Conservation (phyloP, 2,888 invertebrate genomes). For the Thymelicus lineola region DNA sequence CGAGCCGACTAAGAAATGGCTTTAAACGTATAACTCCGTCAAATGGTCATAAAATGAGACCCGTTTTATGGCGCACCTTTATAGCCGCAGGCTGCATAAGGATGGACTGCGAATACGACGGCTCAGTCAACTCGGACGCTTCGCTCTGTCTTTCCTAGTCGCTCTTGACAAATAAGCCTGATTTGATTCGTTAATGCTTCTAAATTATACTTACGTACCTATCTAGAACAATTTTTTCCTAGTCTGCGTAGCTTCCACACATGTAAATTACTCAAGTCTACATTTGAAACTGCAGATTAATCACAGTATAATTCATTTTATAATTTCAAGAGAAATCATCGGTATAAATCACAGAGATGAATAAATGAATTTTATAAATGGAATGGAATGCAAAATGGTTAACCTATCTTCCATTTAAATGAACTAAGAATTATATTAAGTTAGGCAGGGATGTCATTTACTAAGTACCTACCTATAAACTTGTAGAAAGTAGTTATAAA, state of each 20-base stretch:
- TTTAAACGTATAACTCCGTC: constrained; percentile 82
- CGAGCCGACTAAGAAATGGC: constrained; percentile 72
- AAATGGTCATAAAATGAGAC: constrained; percentile 82
- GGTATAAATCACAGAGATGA: too few species aligned
- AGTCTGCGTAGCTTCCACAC: background rate
- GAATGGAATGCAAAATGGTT: too few species aligned
- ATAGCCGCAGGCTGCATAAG: constrained; percentile 75
- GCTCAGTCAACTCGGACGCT: constrained; percentile 50
- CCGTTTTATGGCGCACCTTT: constrained; percentile 82
- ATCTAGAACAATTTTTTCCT: constrained; percentile 23
- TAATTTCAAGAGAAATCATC: too few species aligned
- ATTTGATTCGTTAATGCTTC: constrained; percentile 24
- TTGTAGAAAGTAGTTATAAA: too few species aligned
- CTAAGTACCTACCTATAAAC: too few species aligned
- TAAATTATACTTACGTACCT: constrained; percentile 26
- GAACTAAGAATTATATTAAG: too few species aligned
- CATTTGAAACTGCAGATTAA: too few species aligned
- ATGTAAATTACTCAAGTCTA: too few species aligned
- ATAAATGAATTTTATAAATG: too few species aligned
- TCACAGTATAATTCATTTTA: too few species aligned
- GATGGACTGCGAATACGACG: constrained; percentile 70
- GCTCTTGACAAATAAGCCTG: constrained; percentile 26
- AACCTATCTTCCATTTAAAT: too few species aligned
- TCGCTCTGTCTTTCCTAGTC: constrained; percentile 19
- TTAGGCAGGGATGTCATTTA: too few species aligned